Base-by-base conservation (phyloP, 2,113 vertebrate species). In the Arenaria interpres region DNA sequence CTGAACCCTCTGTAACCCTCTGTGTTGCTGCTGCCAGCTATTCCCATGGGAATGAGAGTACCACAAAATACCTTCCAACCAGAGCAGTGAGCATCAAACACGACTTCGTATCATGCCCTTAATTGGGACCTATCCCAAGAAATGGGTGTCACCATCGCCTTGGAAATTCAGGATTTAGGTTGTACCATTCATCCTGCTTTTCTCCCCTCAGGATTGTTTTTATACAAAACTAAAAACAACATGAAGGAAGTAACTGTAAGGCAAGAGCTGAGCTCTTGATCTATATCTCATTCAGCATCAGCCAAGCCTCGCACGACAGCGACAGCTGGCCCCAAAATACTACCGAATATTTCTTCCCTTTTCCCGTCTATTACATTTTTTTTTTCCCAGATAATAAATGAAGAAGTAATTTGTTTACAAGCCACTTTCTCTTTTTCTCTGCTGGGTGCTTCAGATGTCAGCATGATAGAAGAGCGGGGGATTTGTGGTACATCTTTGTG, bases 351-450 rank as follows among this genome's bases (percentile, higher is more conserved):
- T 94, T 91, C n/a, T 72, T 93, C 59, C 39, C 56, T 76, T 81
- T 4, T 2, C 22, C 53, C 19, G 48, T 62, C 27, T 43, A 17
- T 46, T 84, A 37, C 23, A 11, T 92, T 85, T 67, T 74, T 48
- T 46, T 57, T 28, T 7, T 30, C 6, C 15, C 30, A 64, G 60
- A 62, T 82, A 93, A 82, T 32, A 91, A 93, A 76, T 73, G 77
- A 94, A 85, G 19, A 91, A 91, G 14, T 73, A 91, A 88, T 94
- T 94, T 96, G 62, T 88, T 94, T 94, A 88, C 89, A 93, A 79
- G 30, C 19, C 74, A 85, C 33, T 76, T 88, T 89, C 39, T 50
- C 35, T 50, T 93, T 82, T 85, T 79, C 85, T 96, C 74, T 96
- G 69, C 50, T 91, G 81, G 66, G 20, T 90, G 78, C 84, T 88